A percentile compares a stretch with the other conserved stretches of the same genome.
Evolutionary conservation across 2,113 vertebrate genomes (phyloP).

Genomic region (Anser cygnoides): DNA sequence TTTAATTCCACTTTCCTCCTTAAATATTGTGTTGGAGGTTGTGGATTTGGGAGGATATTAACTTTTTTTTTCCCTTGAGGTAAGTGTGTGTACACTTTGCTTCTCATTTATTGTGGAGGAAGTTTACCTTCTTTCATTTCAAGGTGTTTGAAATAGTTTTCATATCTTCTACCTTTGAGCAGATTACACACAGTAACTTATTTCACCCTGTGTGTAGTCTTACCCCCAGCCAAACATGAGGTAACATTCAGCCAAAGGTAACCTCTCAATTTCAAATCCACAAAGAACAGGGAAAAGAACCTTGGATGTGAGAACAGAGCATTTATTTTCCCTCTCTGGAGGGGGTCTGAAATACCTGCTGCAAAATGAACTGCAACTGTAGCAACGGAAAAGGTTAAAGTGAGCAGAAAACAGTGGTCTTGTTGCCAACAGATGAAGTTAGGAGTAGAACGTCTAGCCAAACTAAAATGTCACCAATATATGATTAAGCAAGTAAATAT

Average conservation of each 20-base stretch:
- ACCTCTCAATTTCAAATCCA: background rate
- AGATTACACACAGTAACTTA: background rate
- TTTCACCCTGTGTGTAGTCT: background rate
- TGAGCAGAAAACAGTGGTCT: background rate
- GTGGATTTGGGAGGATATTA: background rate
- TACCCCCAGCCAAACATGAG: background rate
- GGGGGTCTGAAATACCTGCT: background rate
- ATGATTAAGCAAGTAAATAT: conserved; percentile 35
- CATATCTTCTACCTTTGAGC: background rate
- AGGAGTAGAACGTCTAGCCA: background rate
- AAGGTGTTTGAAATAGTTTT: background rate
- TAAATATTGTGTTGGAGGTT: background rate
- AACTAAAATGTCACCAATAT: background rate
- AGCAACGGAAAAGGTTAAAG: background rate
- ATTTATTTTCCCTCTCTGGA: background rate
- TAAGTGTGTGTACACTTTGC: background rate
- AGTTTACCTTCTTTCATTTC: background rate
- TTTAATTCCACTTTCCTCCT: background rate
- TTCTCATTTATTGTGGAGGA: background rate
- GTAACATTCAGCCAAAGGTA: background rate
- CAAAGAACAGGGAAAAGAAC: background rate
- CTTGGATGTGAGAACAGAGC: background rate
- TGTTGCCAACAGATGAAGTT: background rate
- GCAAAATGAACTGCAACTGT: background rate
- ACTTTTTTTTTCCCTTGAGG: background rate